Percentiles rank a stretch among this genome's conserved stretches.
Conservation (phyloP, 1,140 invertebrate genomes). For the Spodoptera frugiperda region DNA sequence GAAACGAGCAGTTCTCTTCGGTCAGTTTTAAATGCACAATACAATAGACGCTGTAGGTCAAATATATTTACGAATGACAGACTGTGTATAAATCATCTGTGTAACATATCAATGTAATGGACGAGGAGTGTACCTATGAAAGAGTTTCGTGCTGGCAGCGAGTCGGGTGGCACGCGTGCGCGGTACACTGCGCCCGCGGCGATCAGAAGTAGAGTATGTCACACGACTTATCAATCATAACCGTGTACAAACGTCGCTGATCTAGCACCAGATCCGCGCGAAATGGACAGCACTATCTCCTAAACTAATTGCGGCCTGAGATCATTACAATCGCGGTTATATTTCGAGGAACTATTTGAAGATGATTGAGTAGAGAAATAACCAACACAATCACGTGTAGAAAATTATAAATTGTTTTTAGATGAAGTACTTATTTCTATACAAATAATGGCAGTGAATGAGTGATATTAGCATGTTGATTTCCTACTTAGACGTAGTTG, state of each 20-base stretch:
- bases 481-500: too few relatives aligned
- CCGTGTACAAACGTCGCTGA: slow-evolving; percentile 14
- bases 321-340: neutral
- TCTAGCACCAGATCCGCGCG: slow-evolving; percentile 20
- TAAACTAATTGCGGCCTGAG: neutral
- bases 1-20: slow-evolving; percentile 46
- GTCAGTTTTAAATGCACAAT: slow-evolving; percentile 49
- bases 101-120: slow-evolving; percentile 71
- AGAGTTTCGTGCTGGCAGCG: slow-evolving; percentile 68
- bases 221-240: slow-evolving; percentile 73
- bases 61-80: slow-evolving; percentile 65
- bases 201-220: slow-evolving; percentile 72
- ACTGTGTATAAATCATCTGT: slow-evolving; percentile 74
- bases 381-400: too few relatives aligned
- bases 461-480: too few relatives aligned
- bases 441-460: too few relatives aligned
- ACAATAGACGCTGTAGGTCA: slow-evolving; percentile 61
- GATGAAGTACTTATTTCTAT: too few relatives aligned
- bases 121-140: slow-evolving; percentile 65
- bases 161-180: slow-evolving; percentile 54
- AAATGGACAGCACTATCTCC: neutral
- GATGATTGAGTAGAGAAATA: too few relatives aligned
- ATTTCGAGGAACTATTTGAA: neutral
- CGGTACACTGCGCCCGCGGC: slow-evolving; percentile 49
- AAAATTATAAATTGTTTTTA: too few relatives aligned